Evolutionary conservation across 2,797 vertebrate genomes (phyloP).

Genomic region (Typhlichthys eigenmanni): DNA sequence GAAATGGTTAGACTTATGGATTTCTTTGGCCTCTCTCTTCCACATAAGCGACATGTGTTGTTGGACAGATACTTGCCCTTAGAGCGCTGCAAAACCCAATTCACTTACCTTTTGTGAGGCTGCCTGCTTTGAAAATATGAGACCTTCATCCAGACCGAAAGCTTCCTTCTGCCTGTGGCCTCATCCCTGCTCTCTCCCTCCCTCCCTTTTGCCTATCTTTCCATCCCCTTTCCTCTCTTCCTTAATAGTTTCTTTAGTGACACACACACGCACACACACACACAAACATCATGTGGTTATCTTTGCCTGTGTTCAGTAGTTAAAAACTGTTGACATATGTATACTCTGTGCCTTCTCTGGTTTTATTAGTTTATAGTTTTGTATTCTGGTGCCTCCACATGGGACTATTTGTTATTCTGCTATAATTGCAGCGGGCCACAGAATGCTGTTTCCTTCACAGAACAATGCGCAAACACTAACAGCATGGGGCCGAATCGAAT

Average conservation of each 20-base stretch:
- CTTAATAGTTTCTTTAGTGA: no score
- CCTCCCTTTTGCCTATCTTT: slow-evolving; percentile 4
- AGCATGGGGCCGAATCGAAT: not conserved
- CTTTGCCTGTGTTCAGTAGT: no score
- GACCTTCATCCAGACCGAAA: slow-evolving; percentile 40
- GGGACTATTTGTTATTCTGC: slow-evolving; percentile 10
- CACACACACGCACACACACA: no score
- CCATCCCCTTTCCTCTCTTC: not conserved
- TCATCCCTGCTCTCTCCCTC: slow-evolving; percentile 9
- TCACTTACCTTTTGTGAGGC: slow-evolving; percentile 44
- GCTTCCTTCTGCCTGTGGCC: slow-evolving; percentile 21
- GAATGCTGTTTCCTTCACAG: not conserved
- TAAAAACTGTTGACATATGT: no score
- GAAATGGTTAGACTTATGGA: no score
- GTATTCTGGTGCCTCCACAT: slow-evolving; percentile 14
- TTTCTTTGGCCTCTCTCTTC: no score
- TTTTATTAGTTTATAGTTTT: not conserved
- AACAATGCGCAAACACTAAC: slow-evolving; percentile 38
- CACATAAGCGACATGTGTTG: no score
- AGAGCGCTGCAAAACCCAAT: slow-evolving; percentile 32
- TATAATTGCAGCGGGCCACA: slow-evolving; percentile 15
- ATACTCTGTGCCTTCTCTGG: not conserved
- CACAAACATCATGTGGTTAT: no score
- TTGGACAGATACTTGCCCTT: slow-evolving; percentile 40
- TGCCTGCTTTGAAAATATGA: slow-evolving; percentile 46